A percentile compares a stretch with the other conserved stretches of the same genome.
Conservation (phyloP, 2,113 vertebrate species). For the Tragulus kanchil region DNA sequence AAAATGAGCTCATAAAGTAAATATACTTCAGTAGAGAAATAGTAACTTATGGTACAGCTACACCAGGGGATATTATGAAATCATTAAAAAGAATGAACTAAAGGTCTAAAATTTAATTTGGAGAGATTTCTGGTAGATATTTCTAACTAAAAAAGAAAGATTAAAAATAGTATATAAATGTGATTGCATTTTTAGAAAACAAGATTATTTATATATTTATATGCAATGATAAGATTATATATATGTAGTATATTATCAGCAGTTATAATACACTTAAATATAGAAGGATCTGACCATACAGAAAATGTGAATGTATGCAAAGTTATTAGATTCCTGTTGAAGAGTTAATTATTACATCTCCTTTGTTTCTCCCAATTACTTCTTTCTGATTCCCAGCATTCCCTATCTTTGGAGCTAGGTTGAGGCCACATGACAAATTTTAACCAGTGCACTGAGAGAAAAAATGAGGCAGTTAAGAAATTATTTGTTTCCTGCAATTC, state of each 20-base stretch:
- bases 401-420: neutral
- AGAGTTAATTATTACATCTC: neutral
- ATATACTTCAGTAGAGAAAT: neutral
- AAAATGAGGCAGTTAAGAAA: slow-evolving; percentile 4
- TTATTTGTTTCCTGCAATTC: neutral
- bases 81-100: neutral
- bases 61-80: neutral
- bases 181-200: neutral
- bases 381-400: neutral
- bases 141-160: neutral
- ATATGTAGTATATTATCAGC: neutral
- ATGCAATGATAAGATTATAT: neutral
- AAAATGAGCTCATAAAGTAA: neutral
- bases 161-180: neutral
- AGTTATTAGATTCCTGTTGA: neutral
- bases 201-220: neutral
- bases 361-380: neutral
- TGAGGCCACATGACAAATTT: neutral
- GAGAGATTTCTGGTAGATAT: neutral
- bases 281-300: neutral
- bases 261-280: neutral
- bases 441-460: neutral
- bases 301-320: neutral
- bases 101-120: neutral
- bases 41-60: neutral